These are phyloP conservation scores for Paramormyrops hopkinsi DNA, from an alignment of 2,797 vertebrate species.

Conservation along the genomic window DNA sequence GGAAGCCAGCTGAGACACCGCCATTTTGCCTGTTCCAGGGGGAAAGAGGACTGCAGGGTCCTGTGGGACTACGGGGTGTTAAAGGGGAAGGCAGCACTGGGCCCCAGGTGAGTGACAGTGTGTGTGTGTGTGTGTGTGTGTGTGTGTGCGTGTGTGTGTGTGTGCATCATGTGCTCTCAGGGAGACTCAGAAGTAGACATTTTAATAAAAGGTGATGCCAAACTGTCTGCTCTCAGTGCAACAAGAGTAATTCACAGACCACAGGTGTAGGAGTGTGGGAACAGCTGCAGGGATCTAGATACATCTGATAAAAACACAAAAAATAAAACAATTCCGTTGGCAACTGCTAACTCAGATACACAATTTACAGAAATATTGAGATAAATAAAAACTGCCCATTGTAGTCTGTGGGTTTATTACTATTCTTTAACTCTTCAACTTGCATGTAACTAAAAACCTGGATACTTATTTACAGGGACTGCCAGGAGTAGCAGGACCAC, in stretches of 20 bases:
- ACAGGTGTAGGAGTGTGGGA: background rate
- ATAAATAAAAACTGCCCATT: background rate
- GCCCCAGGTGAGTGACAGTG: constrained; percentile 51
- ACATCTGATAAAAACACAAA: background rate
- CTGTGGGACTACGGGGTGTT: constrained; percentile 56
- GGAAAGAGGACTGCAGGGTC: constrained; percentile 59
- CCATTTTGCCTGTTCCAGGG: constrained; percentile 56
- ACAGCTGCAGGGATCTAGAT: background rate
- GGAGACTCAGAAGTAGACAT: background rate
- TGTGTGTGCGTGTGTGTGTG: background rate
- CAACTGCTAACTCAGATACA: background rate
- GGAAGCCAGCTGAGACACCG: background rate
- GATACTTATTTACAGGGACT: constrained; percentile 55
- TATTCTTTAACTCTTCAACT: background rate
- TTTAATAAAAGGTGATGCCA: background rate
- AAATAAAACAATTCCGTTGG: background rate
- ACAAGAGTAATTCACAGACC: background rate
- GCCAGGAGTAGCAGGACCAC: constrained; percentile 62
- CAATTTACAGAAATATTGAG: background rate
- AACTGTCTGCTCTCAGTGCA: background rate
- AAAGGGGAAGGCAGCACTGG: constrained; percentile 71
- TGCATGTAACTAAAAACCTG: background rate
- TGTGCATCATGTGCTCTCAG: background rate
- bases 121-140: background rate
- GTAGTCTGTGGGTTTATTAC: background rate